These are phyloP conservation scores for Tetramorium alpestre DNA, from an alignment of 1,140 invertebrate genomes.

Conservation along the genomic window DNA sequence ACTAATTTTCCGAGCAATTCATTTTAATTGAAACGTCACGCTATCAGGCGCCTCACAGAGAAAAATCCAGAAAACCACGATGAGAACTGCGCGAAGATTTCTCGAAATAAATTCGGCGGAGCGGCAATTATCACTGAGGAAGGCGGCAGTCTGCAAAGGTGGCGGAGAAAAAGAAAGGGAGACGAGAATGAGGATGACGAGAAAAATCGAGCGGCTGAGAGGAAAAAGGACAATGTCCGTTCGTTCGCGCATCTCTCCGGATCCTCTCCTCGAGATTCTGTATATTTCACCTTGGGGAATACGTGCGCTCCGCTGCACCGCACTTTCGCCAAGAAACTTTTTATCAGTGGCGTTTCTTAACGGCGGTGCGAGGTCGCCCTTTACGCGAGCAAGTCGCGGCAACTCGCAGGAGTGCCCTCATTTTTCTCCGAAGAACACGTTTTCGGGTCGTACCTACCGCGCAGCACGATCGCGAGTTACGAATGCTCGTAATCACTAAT, in stretches of 20 bases:
- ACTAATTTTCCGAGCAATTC: background rate
- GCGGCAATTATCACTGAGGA: conserved; percentile 31
- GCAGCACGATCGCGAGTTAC: conserved; percentile 21
- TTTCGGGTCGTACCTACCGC: background rate
- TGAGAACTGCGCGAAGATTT: conserved; percentile 7
- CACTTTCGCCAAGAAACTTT: conserved; percentile 56
- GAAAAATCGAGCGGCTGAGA: conserved; percentile 35
- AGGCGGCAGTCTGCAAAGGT: background rate
- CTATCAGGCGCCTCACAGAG: background rate
- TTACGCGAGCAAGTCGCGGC: conserved; percentile 11
- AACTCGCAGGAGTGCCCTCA: conserved; percentile 24
- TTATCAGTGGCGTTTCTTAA: conserved; percentile 55
- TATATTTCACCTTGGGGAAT: conserved; percentile 55
- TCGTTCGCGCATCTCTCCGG: background rate
- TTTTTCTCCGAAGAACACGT: conserved; percentile 36
- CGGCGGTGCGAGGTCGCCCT: conserved; percentile 7
- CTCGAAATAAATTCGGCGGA: conserved; percentile 44
- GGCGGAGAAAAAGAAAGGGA: background rate
- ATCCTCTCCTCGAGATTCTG: conserved; percentile 16
- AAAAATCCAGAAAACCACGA: background rate
- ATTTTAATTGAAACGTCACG: background rate
- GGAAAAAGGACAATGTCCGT: conserved; percentile 37
- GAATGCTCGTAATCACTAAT: conserved; percentile 18
- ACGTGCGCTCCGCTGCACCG: conserved; percentile 20
- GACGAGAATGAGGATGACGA: background rate